A percentile compares a stretch with the other conserved stretches of the same genome.
Conservation (phyloP, 1,140 invertebrate species). For the Orius insidiosus region DNA sequence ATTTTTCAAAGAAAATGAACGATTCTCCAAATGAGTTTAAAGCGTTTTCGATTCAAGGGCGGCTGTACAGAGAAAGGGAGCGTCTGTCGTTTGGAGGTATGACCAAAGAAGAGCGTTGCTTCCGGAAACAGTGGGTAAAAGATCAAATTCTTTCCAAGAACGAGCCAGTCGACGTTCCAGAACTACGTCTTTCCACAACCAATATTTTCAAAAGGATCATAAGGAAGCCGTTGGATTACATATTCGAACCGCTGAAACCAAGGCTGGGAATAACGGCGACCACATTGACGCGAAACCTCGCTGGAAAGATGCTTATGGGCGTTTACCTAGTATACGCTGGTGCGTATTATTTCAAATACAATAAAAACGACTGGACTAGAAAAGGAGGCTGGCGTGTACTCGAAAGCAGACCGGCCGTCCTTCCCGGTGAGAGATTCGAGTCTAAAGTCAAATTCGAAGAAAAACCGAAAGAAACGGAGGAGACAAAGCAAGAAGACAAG, state of each 20-base stretch:
- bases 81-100: conserved; percentile 48
- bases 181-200: conserved; percentile 43
- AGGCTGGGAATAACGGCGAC: conserved; percentile 24
- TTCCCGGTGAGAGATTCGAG: conserved; percentile 25
- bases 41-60: conserved; percentile 55
- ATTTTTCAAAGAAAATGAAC: conserved; percentile 13
- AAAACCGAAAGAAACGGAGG: too few relatives aligned
- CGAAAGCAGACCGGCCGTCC: conserved; percentile 29
- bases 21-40: conserved; percentile 41
- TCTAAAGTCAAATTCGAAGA: too few relatives aligned
- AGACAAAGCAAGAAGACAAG: too few relatives aligned
- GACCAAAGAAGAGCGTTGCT: conserved; percentile 63
- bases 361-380: conserved; percentile 45
- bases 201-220: conserved; percentile 66
- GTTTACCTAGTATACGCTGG: conserved; percentile 28
- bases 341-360: conserved; percentile 64
- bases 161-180: conserved; percentile 48
- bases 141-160: conserved; percentile 56
- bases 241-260: conserved; percentile 2
- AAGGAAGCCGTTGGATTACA: conserved; percentile 44
- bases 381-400: conserved; percentile 45
- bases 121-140: conserved; percentile 64
- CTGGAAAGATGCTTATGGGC: conserved; percentile 39
- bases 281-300: conserved; percentile 34
- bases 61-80: conserved; percentile 52